Evolutionary conservation across 2,888 invertebrate genomes (phyloP).

Genomic region (Drosophila quinaria): DNA sequence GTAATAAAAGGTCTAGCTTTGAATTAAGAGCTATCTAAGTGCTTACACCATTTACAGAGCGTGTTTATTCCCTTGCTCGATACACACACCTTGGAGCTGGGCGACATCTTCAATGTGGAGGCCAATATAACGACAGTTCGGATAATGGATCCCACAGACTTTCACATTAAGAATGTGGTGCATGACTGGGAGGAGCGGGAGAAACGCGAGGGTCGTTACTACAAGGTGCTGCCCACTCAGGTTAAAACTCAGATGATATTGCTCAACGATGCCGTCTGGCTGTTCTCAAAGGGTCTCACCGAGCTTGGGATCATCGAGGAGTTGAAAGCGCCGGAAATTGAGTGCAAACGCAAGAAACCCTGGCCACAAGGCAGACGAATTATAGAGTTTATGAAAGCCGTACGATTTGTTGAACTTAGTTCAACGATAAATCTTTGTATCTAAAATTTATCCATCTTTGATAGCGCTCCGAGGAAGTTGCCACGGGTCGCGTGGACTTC

Average conservation of each 20-base stretch:
- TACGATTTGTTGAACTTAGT: slow-evolving; percentile 80
- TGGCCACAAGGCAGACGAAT: slow-evolving; percentile 89
- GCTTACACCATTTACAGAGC: slow-evolving; percentile 84
- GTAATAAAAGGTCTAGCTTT: too few relatives aligned
- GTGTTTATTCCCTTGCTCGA: slow-evolving; percentile 87
- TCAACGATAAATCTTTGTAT: slow-evolving; percentile 1
- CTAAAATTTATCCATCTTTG: background rate
- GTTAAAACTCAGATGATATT: slow-evolving; percentile 88
- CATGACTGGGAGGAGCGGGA: slow-evolving; percentile 85
- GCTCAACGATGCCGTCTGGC: slow-evolving; percentile 89
- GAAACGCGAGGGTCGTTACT: slow-evolving; percentile 80
- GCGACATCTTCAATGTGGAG: slow-evolving; percentile 85
- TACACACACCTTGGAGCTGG: slow-evolving; percentile 86
- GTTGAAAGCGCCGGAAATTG: slow-evolving; percentile 75
- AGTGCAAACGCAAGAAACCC: slow-evolving; percentile 85
- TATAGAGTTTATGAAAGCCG: slow-evolving; percentile 89
- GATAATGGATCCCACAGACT: slow-evolving; percentile 84
- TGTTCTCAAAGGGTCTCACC: slow-evolving; percentile 88
- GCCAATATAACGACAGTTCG: slow-evolving; percentile 85
- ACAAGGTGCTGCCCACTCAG: slow-evolving; percentile 70
- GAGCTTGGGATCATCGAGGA: slow-evolving; percentile 84
- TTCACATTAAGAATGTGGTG: slow-evolving; percentile 83
- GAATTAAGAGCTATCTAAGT: background rate
- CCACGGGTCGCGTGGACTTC: slow-evolving; percentile 84
- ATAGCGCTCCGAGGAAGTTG: slow-evolving; percentile 82